Base-by-base conservation (phyloP, 1,140 invertebrate genomes). In the Zaprionus africanus region DNA sequence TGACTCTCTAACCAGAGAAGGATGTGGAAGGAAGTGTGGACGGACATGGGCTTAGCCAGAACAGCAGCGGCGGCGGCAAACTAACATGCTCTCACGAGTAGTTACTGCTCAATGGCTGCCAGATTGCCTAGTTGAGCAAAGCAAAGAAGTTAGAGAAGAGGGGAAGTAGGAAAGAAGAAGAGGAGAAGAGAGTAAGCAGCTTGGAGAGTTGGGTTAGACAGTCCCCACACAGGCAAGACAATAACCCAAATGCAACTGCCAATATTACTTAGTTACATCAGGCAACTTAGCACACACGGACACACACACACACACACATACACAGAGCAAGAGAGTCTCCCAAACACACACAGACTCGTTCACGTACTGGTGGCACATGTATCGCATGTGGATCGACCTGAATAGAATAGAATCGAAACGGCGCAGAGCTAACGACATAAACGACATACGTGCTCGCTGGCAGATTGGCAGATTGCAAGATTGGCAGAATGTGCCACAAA, bases 181-280 rank as follows among this genome's bases (percentile, higher is more conserved):
- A 6, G 38, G 5, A 46, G n/a, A 17, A n/a, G 6, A 7, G 38
- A 41, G 38, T 41, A 2, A 19, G 46, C 38, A 49, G 46, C 46
- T 41, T 41, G 3, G 46, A 51, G 46, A 22, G 46, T 24, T 51
- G 19, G 46, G 19, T 22, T 22, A 13, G 46, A 51, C 46, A 46
- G 19, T 38, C 54, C 41, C 41, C 63, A 60, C 46, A n/a, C 22
- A 51, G 17, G 71, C 67, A 82, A 86, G 79, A 86, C 82, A 86
- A 87, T 87, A 86, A 87, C 83, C 82, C 83, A 86, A 86, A 86
- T 86, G 84, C 83, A 86, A 83, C 83, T 82, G 84, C 83, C 80
- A 86, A 82, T 87, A 86, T 87, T 88, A 76, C 73, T 76, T 71
- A 86, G 80, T 88, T 86, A 86, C 80, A 70, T 58, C 67, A 75